A percentile compares a stretch with the other conserved stretches of the same genome.
phyloP scores from a whole-genome alignment of 2,113 vertebrate genomes.

The Heliornis fulica region DNA sequence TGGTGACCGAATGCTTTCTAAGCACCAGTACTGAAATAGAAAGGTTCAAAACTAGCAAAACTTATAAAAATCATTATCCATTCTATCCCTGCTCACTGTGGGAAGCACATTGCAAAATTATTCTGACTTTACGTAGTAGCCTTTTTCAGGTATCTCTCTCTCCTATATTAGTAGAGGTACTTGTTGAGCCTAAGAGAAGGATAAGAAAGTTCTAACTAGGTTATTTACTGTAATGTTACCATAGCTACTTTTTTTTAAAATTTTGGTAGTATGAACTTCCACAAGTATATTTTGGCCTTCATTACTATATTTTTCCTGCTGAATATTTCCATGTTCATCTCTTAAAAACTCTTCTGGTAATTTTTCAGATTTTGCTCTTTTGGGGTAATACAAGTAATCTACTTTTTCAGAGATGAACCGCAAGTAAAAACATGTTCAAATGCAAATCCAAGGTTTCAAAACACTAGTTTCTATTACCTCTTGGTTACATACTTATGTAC shows the following conservation, averaged over 20 bases:
- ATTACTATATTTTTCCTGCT: not conserved
- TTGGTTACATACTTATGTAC: not conserved
- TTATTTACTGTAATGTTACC: not conserved
- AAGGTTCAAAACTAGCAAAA: not conserved
- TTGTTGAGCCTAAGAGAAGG: not conserved
- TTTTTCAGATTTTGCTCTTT: not conserved
- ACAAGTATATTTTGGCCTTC: not conserved
- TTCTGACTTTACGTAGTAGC: not conserved
- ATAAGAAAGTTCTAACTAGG: not conserved
- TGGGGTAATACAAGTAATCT: not conserved
- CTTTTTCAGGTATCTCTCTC: not conserved
- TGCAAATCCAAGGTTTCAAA: not conserved
- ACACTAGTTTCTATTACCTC: not conserved
- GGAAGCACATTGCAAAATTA: not conserved
- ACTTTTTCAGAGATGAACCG: not conserved
- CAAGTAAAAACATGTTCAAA: not conserved
- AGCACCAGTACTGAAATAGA: not conserved
- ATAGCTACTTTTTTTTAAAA: not conserved
- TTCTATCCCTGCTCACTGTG: not conserved
- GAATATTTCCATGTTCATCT: not conserved
- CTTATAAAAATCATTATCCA: not conserved
- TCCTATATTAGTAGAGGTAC: not conserved
- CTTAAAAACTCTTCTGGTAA: not conserved
- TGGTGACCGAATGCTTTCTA: not conserved
- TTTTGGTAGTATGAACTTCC: not conserved